These are phyloP conservation scores for Catajapyx aquilonaris DNA, from an alignment of 1,140 invertebrate genomes.

Conservation along the genomic window DNA sequence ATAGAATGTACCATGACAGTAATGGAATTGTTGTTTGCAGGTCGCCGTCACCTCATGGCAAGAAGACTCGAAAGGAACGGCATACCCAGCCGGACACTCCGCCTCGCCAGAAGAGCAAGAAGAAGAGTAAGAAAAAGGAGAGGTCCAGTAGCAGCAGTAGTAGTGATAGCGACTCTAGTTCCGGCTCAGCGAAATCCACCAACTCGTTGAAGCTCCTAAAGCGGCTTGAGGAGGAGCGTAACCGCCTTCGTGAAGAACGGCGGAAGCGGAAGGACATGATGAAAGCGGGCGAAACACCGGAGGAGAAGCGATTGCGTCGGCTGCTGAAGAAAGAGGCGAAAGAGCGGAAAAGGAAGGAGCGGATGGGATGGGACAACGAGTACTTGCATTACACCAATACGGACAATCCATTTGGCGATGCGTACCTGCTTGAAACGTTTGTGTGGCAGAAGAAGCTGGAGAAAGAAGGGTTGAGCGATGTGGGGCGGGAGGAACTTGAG, in stretches of 20 bases:
- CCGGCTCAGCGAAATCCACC: conserved; percentile 19
- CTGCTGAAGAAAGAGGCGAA: conserved; percentile 81
- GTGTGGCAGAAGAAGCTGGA: conserved; percentile 93
- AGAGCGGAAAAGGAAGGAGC: conserved; percentile 61
- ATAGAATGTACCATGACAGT: too few species aligned
- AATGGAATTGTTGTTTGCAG: too few species aligned
- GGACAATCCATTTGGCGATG: conserved; percentile 97
- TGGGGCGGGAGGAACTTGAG: conserved; percentile 65
- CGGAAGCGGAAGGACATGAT: conserved; percentile 54
- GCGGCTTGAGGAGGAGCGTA: conserved; percentile 45
- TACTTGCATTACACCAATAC: conserved; percentile 91
- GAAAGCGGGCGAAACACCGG: conserved; percentile 83
- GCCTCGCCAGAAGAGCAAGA: too few species aligned
- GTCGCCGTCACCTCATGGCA: too few species aligned
- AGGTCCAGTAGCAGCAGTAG: neutral
- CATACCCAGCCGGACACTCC: too few species aligned
- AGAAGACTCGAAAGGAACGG: too few species aligned
- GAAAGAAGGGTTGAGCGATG: conserved; percentile 70
- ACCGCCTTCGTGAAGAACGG: conserved; percentile 37
- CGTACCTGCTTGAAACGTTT: conserved; percentile 76
- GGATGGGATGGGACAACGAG: conserved; percentile 93
- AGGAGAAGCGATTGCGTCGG: conserved; percentile 74
- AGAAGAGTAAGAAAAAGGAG: too few species aligned
- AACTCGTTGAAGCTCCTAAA: conserved; percentile 43
- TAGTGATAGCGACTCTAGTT: neutral